phyloP scores from a whole-genome alignment of 1,140 invertebrate genomes.

The Euwallacea similis region DNA sequence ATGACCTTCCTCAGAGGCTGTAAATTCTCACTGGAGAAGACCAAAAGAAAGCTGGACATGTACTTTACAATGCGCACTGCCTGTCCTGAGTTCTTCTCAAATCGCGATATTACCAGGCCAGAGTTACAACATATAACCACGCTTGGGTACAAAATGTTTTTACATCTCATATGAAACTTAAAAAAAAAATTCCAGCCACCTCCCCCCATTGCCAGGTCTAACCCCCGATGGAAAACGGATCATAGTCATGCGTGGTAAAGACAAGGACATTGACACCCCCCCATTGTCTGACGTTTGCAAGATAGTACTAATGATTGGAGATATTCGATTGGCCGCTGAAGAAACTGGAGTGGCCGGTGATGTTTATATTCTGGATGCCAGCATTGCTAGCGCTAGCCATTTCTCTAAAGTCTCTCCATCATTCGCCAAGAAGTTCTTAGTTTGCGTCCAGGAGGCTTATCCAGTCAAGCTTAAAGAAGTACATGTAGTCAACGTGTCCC shows the following conservation, averaged over 20 bases:
- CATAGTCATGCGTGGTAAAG: constrained; percentile 67
- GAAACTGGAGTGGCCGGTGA: constrained; percentile 76
- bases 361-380: constrained; percentile 76
- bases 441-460: constrained; percentile 83
- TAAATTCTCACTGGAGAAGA: constrained; percentile 81
- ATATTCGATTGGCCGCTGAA: constrained; percentile 76
- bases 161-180: constrained; percentile 58
- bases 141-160: constrained; percentile 59
- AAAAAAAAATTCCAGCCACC: constrained; percentile 59
- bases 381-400: constrained; percentile 70
- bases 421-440: constrained; percentile 77
- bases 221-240: constrained; percentile 77
- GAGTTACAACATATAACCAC: constrained; percentile 71
- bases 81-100: constrained; percentile 79
- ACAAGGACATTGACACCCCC: constrained; percentile 61
- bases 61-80: constrained; percentile 79
- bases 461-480: constrained; percentile 83
- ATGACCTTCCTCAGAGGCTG: constrained; percentile 79
- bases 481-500: constrained; percentile 81
- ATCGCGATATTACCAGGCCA: constrained; percentile 70
- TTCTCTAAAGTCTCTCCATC: constrained; percentile 76
- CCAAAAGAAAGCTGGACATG: constrained; percentile 78
- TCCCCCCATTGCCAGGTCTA: constrained; percentile 75
- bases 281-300: constrained; percentile 73
- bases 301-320: constrained; percentile 78